Conservation (phyloP, 2,113 vertebrate species). For the Octodon degus region DNA sequence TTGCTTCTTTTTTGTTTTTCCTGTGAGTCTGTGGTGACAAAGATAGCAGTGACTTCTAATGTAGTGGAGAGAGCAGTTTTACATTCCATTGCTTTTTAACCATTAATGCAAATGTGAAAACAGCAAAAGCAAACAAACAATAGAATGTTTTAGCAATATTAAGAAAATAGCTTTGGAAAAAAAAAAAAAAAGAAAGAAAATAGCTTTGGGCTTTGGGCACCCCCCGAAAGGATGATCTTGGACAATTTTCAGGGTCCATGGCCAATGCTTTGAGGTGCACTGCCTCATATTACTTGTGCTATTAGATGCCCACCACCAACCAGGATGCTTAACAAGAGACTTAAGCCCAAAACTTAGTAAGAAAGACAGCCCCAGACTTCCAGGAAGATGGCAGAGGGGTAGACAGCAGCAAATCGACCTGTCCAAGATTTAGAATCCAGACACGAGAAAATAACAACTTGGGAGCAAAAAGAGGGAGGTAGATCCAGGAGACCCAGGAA, state of each 20-base stretch:
- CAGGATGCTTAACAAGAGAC: neutral
- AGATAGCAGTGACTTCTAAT: neutral
- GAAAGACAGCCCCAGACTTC: neutral
- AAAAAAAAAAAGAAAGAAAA: no score
- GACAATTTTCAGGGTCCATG: neutral
- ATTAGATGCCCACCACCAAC: neutral
- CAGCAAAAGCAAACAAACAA: neutral
- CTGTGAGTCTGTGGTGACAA: neutral
- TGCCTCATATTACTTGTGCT: neutral
- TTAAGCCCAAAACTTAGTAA: neutral
- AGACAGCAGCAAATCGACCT: neutral
- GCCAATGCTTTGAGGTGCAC: neutral
- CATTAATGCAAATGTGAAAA: neutral
- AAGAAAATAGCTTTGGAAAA: slow-evolving; percentile 11
- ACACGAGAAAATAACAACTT: neutral
- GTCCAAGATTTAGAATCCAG: neutral
- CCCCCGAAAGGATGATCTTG: neutral
- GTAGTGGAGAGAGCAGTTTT: neutral
- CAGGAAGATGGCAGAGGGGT: neutral
- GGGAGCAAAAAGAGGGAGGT: neutral
- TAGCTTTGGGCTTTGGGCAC: neutral
- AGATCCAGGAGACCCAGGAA: neutral
- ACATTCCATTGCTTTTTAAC: neutral
- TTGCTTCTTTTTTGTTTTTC: neutral
- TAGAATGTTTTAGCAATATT: neutral